Evolutionary conservation across 2,888 invertebrate species (phyloP).

Genomic region (Lithophane leautieri): DNA sequence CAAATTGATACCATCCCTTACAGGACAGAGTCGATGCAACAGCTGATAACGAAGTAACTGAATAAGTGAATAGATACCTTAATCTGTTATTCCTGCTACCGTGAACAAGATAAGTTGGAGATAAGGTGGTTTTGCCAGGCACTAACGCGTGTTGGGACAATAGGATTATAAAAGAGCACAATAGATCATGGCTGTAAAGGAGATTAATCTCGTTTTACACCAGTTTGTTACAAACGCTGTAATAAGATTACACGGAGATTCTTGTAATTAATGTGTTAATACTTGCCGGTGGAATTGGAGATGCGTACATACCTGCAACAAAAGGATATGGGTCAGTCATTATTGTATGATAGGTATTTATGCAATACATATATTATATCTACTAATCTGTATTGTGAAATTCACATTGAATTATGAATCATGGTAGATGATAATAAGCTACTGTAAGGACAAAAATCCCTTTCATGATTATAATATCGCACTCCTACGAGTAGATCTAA

Average conservation of each 20-base stretch:
- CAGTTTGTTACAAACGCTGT: conserved; percentile 75
- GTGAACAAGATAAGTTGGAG: conserved; percentile 69
- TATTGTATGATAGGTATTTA: conserved; percentile 9
- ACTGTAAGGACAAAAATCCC: background rate
- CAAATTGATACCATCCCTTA: conserved; percentile 66
- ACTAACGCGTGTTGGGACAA: conserved; percentile 78
- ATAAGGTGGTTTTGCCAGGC: conserved; percentile 77
- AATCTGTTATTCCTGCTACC: conserved; percentile 67
- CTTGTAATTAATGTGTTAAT: conserved; percentile 64
- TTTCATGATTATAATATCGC: too few relatives aligned
- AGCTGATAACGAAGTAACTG: conserved; percentile 58
- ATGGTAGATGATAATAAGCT: background rate
- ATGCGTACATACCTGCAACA: conserved; percentile 77
- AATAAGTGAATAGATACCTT: conserved; percentile 67
- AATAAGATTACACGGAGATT: conserved; percentile 83
- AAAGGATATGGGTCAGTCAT: conserved; percentile 53
- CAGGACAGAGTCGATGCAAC: conserved; percentile 58
- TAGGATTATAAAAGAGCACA: conserved; percentile 82
- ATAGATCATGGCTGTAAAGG: conserved; percentile 76
- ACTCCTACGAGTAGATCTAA: too few relatives aligned
- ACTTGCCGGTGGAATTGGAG: conserved; percentile 72
- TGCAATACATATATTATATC: conserved; percentile 8
- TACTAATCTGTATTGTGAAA: background rate
- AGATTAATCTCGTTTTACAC: conserved; percentile 83
- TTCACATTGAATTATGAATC: background rate